Evolutionary conservation across 1,140 invertebrate genomes (phyloP).

Genomic region (Drosophila trapezifrons): DNA sequence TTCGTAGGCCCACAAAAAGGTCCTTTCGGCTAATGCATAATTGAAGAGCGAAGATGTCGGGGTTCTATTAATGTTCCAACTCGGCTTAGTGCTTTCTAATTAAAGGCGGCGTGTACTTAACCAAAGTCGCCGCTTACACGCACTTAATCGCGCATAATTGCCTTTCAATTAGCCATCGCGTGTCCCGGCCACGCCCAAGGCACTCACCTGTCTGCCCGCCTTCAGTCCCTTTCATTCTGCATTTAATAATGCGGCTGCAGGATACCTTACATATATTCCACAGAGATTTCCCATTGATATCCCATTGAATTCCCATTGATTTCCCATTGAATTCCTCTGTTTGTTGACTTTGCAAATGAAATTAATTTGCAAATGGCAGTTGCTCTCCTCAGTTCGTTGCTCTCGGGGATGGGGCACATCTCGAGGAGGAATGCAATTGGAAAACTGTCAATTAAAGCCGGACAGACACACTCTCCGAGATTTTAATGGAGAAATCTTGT

Average conservation of each 20-base stretch:
- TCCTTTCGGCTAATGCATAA: constrained; percentile 67
- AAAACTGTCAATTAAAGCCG: constrained; percentile 29
- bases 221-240: not conserved
- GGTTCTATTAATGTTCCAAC: not conserved
- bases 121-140: constrained; percentile 53
- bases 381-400: not conserved
- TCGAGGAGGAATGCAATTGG: constrained; percentile 3
- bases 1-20: constrained; percentile 33
- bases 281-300: constrained; percentile 2
- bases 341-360: constrained; percentile 30
- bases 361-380: constrained; percentile 13
- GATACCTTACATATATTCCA: not conserved
- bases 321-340: constrained; percentile 1
- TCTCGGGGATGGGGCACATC: no score
- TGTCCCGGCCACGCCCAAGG: constrained; percentile 46
- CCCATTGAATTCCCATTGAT: constrained; percentile 3
- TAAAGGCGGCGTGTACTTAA: constrained; percentile 69
- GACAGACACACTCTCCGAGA: not conserved
- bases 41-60: constrained; percentile 47
- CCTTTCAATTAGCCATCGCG: constrained; percentile 77
- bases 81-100: constrained; percentile 45
- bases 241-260: constrained; percentile 14
- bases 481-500: constrained; percentile 45
- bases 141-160: constrained; percentile 78
- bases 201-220: not conserved